These are phyloP conservation scores for Rosalia funebris DNA, from an alignment of 2,888 invertebrate genomes.

Conservation along the genomic window DNA sequence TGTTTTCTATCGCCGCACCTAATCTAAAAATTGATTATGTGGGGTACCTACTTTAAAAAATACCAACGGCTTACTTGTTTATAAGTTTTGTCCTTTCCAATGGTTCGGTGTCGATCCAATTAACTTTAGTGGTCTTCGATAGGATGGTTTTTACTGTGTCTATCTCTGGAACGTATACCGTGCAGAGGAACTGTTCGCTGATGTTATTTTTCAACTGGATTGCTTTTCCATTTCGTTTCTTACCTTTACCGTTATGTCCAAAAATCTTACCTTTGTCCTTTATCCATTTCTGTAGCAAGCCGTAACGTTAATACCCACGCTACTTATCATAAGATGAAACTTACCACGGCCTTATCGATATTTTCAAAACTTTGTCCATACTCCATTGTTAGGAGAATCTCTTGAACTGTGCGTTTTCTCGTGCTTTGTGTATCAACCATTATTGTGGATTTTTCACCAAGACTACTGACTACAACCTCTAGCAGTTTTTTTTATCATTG, in stretches of 20 bases:
- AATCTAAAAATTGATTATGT: conserved; percentile 58
- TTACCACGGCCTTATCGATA: conserved; percentile 50
- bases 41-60: conserved; percentile 1
- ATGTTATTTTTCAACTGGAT: conserved; percentile 32
- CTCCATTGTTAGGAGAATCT: conserved; percentile 55
- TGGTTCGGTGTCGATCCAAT: conserved; percentile 37
- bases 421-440: not conserved
- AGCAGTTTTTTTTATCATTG: not conserved
- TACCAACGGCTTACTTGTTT: conserved; percentile 51
- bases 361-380: conserved; percentile 53
- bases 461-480: not conserved
- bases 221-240: conserved; percentile 28
- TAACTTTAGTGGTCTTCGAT: conserved; percentile 33
- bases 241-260: conserved; percentile 38
- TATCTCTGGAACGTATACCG: conserved; percentile 39
- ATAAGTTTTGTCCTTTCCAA: conserved; percentile 51
- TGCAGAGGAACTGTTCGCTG: conserved; percentile 35
- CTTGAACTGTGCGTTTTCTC: conserved; percentile 30
- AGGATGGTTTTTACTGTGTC: conserved; percentile 50
- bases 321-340: conserved; percentile 27
- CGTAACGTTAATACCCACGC: not conserved
- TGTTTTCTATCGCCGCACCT: conserved; percentile 65
- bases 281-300: conserved; percentile 53
- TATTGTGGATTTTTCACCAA: too few species aligned
- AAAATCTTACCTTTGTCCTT: conserved; percentile 45